A percentile compares a stretch with the other conserved stretches of the same genome.
Conservation (phyloP, 2,797 vertebrate genomes). For the Dermochelys coriacea region DNA sequence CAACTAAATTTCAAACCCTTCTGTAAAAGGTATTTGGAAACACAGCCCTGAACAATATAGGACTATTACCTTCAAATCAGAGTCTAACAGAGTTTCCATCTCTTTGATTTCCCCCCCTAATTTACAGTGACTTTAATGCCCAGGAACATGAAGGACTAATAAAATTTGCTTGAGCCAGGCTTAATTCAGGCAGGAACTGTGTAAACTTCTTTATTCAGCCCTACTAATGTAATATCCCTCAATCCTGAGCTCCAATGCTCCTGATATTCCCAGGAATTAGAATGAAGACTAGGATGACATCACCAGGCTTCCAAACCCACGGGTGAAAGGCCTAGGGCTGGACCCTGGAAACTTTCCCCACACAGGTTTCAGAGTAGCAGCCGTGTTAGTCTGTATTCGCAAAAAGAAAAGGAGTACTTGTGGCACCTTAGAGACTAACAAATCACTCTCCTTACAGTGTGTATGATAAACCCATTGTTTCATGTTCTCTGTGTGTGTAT, state of each 20-base stretch:
- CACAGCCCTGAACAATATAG: background rate
- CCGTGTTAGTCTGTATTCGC: no score
- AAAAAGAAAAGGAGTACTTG: no score
- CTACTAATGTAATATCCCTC: background rate
- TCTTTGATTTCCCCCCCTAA: conserved; percentile 36
- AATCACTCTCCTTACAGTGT: no score
- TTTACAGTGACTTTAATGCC: conserved; percentile 20
- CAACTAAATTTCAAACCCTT: conserved; percentile 30
- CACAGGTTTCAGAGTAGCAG: no score
- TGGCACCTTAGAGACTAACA: no score
- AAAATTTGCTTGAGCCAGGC: background rate
- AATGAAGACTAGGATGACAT: conserved; percentile 26
- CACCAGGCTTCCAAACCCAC: conserved; percentile 2
- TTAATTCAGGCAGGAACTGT: background rate
- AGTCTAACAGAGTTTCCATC: conserved; percentile 42
- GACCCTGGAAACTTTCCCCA: background rate
- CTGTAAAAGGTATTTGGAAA: conserved; percentile 50
- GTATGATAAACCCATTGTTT: no score
- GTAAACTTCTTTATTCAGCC: background rate
- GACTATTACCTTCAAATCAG: conserved; percentile 47
- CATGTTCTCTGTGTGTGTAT: no score
- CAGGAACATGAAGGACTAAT: conserved; percentile 44
- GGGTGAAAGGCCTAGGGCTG: background rate
- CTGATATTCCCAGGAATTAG: conserved; percentile 58
- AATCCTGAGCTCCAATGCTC: background rate